A percentile compares a stretch with the other conserved stretches of the same genome.
Conservation (phyloP, 2,113 vertebrate genomes). For the Numida meleagris region DNA sequence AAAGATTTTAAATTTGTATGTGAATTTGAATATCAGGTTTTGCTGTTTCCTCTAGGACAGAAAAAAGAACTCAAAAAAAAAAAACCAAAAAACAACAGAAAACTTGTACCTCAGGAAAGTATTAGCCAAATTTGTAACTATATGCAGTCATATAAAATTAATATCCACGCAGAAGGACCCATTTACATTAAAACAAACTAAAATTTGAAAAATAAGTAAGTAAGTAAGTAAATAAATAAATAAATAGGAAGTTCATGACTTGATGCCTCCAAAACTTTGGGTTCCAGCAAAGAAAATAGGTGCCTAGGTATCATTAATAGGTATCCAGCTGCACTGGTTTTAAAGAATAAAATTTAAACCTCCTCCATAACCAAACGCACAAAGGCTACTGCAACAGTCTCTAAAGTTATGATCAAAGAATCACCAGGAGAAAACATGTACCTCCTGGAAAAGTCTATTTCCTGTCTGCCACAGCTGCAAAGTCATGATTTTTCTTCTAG, state of each 20-base stretch:
- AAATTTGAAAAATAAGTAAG: not conserved
- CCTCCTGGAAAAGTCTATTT: not conserved
- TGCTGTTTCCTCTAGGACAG: not conserved
- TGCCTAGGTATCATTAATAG: fast-evolving
- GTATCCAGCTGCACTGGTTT: not conserved
- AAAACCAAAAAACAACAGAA: not conserved
- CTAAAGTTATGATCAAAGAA: not conserved
- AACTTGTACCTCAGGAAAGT: not conserved
- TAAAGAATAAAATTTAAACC: not conserved
- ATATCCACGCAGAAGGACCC: not conserved
- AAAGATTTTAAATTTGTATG: not conserved
- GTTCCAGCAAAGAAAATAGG: not conserved
- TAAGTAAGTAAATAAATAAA: not conserved
- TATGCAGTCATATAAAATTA: not conserved
- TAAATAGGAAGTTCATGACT: not conserved
- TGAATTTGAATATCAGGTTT: not conserved
- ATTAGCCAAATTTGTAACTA: not conserved
- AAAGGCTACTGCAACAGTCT: not conserved
- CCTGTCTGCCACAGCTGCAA: not conserved
- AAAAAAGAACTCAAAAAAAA: not conserved
- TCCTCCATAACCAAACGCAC: not conserved
- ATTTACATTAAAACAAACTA: not conserved
- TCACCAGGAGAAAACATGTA: not conserved
- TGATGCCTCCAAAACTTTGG: not conserved
- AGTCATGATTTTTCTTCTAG: not conserved